Base-by-base conservation (phyloP, 92 coral and sea anemone species). In the Parazoanthus darwini region DNA sequence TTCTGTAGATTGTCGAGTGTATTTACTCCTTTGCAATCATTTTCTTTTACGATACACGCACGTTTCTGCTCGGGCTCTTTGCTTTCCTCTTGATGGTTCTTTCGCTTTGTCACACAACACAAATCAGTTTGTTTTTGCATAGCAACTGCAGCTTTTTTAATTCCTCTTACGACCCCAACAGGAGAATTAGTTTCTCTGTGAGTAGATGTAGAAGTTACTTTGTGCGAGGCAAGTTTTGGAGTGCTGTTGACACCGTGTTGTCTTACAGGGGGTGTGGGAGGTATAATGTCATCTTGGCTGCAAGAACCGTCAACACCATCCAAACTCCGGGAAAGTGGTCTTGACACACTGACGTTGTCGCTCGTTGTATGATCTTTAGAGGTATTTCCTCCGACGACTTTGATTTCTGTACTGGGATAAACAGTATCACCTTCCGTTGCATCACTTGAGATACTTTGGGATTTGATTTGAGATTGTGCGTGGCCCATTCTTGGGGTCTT, bases 251-350 rank as follows among this genome's bases (percentile, higher is more conserved):
- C 22, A 36, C 70, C 66, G 46, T 81, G 59, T 75, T 86, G 66
- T 22, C 74, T 36, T 22, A 56, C 76, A 35, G 92, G 94, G 43
- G 94, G 94, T 51, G 94, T 92, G 20, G 94, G 94, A 15, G 94
- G 94, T 50, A 92, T 92, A n/a, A 92, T 77, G 35, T 92, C 94
- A 86, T 84, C 88, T 85, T 91, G 91, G 38, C 78, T 80, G 26
- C 2, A 66, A 51, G 90, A 68, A 22, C 68, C 79, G 46, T 67
- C 82, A 22, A 18, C 26, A 72, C 43, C n/a, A 42, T 39, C 54
- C 8, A 59, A 46, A 48, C 67, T 48, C 13, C n/a, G 37, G 44
- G 78, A 25, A 23, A 29, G 26, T 29, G 44, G 78, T 84, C 26
- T 71, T 14, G 8, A 11, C 23, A 48, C 29, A 5, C 56, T 70